Percentiles rank a stretch among this genome's conserved stretches.
These are phyloP conservation scores for Graptemys geographica DNA, from an alignment of 2,797 vertebrate genomes.

Conservation along the genomic window DNA sequence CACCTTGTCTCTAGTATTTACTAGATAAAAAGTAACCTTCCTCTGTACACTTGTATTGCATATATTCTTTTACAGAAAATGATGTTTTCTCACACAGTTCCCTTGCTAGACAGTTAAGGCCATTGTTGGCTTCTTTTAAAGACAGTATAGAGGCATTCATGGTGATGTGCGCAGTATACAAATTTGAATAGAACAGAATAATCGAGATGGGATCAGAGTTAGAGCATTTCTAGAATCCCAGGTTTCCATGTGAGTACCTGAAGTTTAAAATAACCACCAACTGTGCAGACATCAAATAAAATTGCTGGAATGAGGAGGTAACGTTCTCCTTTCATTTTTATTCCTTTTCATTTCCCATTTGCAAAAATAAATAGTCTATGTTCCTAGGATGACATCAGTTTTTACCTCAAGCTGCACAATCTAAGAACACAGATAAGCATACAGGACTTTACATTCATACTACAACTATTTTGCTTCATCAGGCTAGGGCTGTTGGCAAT, in stretches of 20 bases:
- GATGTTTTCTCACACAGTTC: conserved; percentile 42
- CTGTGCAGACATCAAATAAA: conserved; percentile 57
- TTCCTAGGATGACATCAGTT: conserved; percentile 60
- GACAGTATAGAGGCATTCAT: conserved; percentile 32
- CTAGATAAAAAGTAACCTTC: conserved; percentile 47
- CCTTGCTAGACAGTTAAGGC: conserved; percentile 52
- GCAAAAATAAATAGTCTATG: conserved; percentile 59
- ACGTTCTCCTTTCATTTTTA: conserved; percentile 50
- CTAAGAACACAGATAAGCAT: background rate
- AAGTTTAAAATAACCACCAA: conserved; percentile 77
- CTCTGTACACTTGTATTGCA: background rate
- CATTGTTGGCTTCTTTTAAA: conserved; percentile 54
- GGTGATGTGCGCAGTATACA: conserved; percentile 22
- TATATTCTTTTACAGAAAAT: conserved; percentile 21
- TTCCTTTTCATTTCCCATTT: conserved; percentile 45
- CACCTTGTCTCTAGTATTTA: conserved; percentile 28
- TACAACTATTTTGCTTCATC: background rate
- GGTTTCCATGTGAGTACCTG: conserved; percentile 67
- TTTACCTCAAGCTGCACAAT: conserved; percentile 69
- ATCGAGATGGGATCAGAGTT: conserved; percentile 62
- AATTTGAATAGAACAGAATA: conserved; percentile 44
- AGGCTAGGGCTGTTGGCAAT: background rate
- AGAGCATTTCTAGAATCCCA: conserved; percentile 74
- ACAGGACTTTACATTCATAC: background rate
- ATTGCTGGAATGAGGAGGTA: background rate